Evolutionary conservation across 2,797 vertebrate species (phyloP), one percentile per base, ranked within the genome.

Genomic region (Picus viridis): DNA sequence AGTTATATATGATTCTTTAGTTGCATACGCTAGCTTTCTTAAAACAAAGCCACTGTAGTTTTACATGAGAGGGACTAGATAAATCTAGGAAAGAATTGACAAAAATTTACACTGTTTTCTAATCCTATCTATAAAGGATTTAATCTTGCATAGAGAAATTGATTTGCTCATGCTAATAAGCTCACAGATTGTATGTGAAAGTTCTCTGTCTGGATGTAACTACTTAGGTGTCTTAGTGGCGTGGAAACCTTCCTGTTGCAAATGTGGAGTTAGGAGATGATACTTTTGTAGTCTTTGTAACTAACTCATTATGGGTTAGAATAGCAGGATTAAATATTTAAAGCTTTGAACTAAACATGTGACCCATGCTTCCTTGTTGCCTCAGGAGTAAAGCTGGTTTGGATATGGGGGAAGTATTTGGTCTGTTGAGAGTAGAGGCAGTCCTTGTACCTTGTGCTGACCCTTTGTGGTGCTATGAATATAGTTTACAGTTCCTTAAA

Each of bases 351-450:
- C 16, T 49, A 75, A 82, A n/a, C 4, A 2, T 9, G 34, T 63
- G 16, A 32, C 72, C 34, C 10, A 2, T 45, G 4, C 79, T 70
- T 93, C 54, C 61, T n/a, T 90, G 45, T 72, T 86, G 53, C 27
- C 9, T 86, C 23, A 10, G 1, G 2, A 0, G 0, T 72, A 59
- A 78, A 82, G 1, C 3, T 59, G 24, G 9, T 68, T 67, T 61
- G n/a, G 30, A 64, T 70, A 29, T 0, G 0, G 8, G 62, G 26
- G 2, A 88, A 45, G 7, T 64, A n/a, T 76, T 90, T 70, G 49
- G 11, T 49, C 22, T 36, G 22, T 74, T 36, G 49, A 64, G 54
- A 36, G 6, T 57, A 16, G 41, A 39, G 26, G 29, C 22, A 61
- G 30, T 56, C 82, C 11, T 26, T 47, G 41, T 81, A 47, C 15